Evolutionary conservation across 2,113 vertebrate species (phyloP).

Genomic region (Microcebus murinus): DNA sequence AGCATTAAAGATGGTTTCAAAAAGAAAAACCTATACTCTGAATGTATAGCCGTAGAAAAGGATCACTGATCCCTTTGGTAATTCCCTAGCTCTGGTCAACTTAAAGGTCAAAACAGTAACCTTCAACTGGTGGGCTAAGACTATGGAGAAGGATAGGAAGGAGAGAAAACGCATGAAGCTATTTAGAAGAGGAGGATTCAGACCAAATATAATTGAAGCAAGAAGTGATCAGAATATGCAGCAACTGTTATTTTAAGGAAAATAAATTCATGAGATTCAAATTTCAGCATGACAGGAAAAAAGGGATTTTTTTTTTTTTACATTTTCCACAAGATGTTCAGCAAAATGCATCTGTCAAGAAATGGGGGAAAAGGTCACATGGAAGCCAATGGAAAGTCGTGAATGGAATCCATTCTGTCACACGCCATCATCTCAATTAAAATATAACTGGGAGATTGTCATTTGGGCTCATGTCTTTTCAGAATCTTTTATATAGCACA

Average conservation of each 20-base stretch:
- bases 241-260: slow-evolving; percentile 78
- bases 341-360: slow-evolving; percentile 82
- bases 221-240: slow-evolving; percentile 67
- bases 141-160: neutral
- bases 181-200: slow-evolving; percentile 30
- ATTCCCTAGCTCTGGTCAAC: neutral
- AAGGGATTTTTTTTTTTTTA: slow-evolving; percentile 61
- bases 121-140: neutral
- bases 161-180: neutral
- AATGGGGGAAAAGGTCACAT: slow-evolving; percentile 78
- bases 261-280: slow-evolving; percentile 81
- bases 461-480: slow-evolving; percentile 76
- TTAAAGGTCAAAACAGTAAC: slow-evolving; percentile 19
- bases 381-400: slow-evolving; percentile 78
- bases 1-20: neutral
- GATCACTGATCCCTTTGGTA: neutral
- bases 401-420: slow-evolving; percentile 76
- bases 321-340: slow-evolving; percentile 78
- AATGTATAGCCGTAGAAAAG: neutral
- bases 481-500: slow-evolving; percentile 65
- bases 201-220: slow-evolving; percentile 54
- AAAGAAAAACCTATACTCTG: neutral
- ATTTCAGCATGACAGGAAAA: slow-evolving; percentile 73
- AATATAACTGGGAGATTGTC: slow-evolving; percentile 79
- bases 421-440: slow-evolving; percentile 82